phyloP scores from a whole-genome alignment of 2,888 invertebrate genomes.

The Nomada ferruginata region DNA sequence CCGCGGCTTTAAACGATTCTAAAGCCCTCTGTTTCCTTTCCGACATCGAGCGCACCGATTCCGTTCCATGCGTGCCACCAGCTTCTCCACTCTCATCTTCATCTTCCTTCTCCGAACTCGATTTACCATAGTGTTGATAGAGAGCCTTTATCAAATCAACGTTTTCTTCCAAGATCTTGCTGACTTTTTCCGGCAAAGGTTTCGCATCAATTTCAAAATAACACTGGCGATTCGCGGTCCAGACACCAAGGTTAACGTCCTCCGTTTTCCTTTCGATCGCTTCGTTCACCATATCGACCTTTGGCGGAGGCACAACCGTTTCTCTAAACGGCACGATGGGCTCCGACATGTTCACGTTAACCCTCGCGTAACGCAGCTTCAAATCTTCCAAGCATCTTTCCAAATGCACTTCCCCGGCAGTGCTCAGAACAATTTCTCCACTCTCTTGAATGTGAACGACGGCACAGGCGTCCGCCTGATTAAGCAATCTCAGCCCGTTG shows the following conservation, averaged over 20 bases:
- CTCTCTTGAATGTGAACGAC: conserved; percentile 95
- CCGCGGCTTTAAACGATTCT: conserved; percentile 85
- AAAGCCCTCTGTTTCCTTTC: conserved; percentile 79
- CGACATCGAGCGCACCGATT: conserved; percentile 61
- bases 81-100: background rate
- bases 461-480: conserved; percentile 98
- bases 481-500: conserved; percentile 92
- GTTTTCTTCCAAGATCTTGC: conserved; percentile 89
- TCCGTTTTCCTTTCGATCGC: conserved; percentile 88
- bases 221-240: conserved; percentile 90
- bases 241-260: conserved; percentile 80
- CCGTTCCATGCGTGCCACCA: background rate
- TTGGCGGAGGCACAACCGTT: conserved; percentile 93
- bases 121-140: conserved; percentile 83
- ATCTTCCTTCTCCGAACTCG: conserved; percentile 13
- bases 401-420: conserved; percentile 98
- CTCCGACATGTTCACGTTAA: conserved; percentile 95
- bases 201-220: conserved; percentile 90
- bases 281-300: conserved; percentile 94
- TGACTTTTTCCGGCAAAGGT: conserved; percentile 90
- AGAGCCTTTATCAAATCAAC: conserved; percentile 89
- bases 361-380: conserved; percentile 91
- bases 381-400: conserved; percentile 98
- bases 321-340: conserved; percentile 99
- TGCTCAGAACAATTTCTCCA: conserved; percentile 97